Conservation (phyloP, 2,797 vertebrate species). For the Pteropus rufus region DNA sequence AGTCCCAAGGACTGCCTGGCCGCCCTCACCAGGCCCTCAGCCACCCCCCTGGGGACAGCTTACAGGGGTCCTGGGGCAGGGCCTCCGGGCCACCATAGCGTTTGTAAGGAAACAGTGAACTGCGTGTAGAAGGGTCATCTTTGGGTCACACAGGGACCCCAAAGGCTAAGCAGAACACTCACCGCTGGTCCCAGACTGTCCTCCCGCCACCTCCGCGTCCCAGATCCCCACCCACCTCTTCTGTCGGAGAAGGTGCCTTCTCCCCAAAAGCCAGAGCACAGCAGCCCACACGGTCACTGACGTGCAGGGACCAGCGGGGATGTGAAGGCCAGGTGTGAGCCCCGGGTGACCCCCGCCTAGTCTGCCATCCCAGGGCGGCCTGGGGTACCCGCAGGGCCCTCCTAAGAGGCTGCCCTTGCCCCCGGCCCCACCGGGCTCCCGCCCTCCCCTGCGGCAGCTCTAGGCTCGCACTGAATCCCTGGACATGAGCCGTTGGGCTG, state of each 20-base stretch:
- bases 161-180: not conserved
- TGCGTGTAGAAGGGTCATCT: not conserved
- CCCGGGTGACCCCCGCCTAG: not conserved
- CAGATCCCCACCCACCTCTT: not conserved
- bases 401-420: too few species aligned
- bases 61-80: too few species aligned
- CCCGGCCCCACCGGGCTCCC: too few species aligned
- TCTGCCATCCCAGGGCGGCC: too few species aligned
- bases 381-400: too few species aligned
- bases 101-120: too few species aligned
- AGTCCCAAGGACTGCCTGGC: too few species aligned
- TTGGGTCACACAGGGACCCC: not conserved
- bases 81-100: not conserved
- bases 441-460: too few species aligned
- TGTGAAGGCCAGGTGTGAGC: not conserved
- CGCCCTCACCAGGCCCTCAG: too few species aligned
- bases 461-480: too few species aligned
- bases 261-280: not conserved
- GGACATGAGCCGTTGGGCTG: too few species aligned
- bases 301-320: not conserved
- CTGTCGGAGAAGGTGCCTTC: not conserved
- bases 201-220: not conserved
- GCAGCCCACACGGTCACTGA: not conserved
- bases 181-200: fast-evolving
- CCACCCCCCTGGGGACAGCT: too few species aligned